A percentile compares a stretch with the other conserved stretches of the same genome.
These are phyloP conservation scores for Cosmia trapezina DNA, from an alignment of 2,888 invertebrate genomes.

Conservation along the genomic window DNA sequence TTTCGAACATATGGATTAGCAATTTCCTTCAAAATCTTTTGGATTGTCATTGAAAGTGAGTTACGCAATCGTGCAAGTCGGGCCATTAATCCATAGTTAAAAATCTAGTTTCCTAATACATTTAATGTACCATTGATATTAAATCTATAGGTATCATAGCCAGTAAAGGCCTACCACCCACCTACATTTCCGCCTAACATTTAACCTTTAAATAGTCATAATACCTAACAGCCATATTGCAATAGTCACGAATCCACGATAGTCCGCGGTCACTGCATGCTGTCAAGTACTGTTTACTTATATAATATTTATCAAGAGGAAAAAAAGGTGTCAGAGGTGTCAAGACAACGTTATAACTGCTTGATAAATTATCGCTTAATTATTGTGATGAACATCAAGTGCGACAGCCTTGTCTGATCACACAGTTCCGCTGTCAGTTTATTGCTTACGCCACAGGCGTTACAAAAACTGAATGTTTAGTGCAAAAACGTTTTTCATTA, in stretches of 20 bases:
- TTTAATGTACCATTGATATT: too few species aligned
- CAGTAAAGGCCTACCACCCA: neutral
- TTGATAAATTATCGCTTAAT: conserved; percentile 30
- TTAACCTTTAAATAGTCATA: conserved; percentile 40
- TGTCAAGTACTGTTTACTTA: conserved; percentile 47
- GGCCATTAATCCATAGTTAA: neutral
- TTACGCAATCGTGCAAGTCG: too few species aligned
- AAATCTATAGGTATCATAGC: neutral
- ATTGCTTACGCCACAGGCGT: neutral
- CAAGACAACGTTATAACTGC: conserved; percentile 1
- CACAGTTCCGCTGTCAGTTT: neutral
- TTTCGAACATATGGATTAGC: too few species aligned
- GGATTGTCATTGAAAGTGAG: too few species aligned
- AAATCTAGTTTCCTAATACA: neutral
- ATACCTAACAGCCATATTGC: conserved; percentile 37
- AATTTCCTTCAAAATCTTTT: too few species aligned
- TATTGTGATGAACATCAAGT: conserved; percentile 28
- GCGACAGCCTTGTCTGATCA: neutral
- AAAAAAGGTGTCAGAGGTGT: conserved; percentile 12
- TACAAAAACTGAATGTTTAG: neutral
- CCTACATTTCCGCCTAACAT: conserved; percentile 21
- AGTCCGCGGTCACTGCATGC: conserved; percentile 24
- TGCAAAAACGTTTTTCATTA: too few species aligned
- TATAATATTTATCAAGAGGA: conserved; percentile 32
- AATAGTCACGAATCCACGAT: conserved; percentile 43